These are phyloP conservation scores for Gobius niger DNA, from an alignment of 2,113 vertebrate species.

Conservation along the genomic window DNA sequence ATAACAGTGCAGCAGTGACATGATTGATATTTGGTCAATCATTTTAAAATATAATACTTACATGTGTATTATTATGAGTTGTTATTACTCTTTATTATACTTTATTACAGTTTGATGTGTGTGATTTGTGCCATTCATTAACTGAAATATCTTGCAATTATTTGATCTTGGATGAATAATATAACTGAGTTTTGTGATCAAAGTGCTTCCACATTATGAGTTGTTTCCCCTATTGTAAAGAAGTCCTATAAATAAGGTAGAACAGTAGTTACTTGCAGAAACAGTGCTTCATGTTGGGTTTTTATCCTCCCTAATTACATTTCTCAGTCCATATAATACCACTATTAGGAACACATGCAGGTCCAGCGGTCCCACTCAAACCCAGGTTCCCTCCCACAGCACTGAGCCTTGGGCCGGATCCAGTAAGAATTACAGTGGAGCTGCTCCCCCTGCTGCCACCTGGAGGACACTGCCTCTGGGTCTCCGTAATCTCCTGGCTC, in stretches of 20 bases:
- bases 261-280: neutral
- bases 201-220: neutral
- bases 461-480: constrained; percentile 74
- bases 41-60: no score
- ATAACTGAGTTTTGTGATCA: no score
- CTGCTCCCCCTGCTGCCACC: constrained; percentile 92
- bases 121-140: no score
- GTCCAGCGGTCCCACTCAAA: neutral
- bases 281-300: neutral
- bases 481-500: constrained; percentile 22
- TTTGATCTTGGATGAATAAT: no score
- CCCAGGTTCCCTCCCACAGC: constrained; percentile 8
- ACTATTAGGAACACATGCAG: constrained; percentile 12
- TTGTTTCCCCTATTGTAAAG: neutral
- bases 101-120: no score
- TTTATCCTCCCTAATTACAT: constrained; percentile 6
- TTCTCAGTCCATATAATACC: constrained; percentile 8
- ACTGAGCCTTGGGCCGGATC: constrained; percentile 50
- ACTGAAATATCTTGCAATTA: no score
- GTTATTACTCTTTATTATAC: no score
- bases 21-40: no score
- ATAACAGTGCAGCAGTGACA: no score
- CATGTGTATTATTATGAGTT: no score
- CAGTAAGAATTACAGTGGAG: constrained; percentile 86
- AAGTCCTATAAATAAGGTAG: neutral